Evolutionary conservation across 2,888 invertebrate genomes (phyloP).

Genomic region (Dromius quadrimaculatus): DNA sequence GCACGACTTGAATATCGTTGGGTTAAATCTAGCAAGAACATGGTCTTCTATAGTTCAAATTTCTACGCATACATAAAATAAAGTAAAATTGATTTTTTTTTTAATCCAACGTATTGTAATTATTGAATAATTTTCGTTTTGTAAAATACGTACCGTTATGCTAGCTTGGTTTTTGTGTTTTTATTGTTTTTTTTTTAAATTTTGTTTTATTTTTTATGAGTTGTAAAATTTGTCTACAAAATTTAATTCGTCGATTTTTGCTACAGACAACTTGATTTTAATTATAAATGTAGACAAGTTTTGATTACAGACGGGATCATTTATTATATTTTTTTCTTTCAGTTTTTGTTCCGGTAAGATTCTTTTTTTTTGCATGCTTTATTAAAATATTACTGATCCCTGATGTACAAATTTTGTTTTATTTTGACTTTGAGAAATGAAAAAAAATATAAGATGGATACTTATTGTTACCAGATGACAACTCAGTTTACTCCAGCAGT

Average conservation of each 20-base stretch:
- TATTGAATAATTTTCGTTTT: slow-evolving; percentile 52
- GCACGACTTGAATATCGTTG: slow-evolving; percentile 48
- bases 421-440: background rate
- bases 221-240: slow-evolving; percentile 48
- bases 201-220: slow-evolving; percentile 52
- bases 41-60: background rate
- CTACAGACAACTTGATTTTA: slow-evolving; percentile 44
- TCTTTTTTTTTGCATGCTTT: slow-evolving; percentile 3
- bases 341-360: slow-evolving; percentile 1
- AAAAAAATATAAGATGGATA: background rate
- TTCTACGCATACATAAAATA: background rate
- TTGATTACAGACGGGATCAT: background rate
- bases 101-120: slow-evolving; percentile 27
- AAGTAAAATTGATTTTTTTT: slow-evolving; percentile 2
- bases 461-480: slow-evolving; percentile 65
- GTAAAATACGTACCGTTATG: slow-evolving; percentile 56
- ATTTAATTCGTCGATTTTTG: slow-evolving; percentile 45
- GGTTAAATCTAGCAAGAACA: slow-evolving; percentile 15
- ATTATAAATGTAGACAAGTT: slow-evolving; percentile 48
- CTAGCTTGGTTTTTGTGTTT: slow-evolving; percentile 65
- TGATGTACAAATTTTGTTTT: slow-evolving; percentile 2
- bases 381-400: background rate
- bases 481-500: slow-evolving; percentile 89
- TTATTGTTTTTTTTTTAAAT: slow-evolving; percentile 49
- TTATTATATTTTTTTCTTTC: slow-evolving; percentile 14